Conservation (phyloP, 2,113 vertebrate species). For the Sardina pilchardus region DNA sequence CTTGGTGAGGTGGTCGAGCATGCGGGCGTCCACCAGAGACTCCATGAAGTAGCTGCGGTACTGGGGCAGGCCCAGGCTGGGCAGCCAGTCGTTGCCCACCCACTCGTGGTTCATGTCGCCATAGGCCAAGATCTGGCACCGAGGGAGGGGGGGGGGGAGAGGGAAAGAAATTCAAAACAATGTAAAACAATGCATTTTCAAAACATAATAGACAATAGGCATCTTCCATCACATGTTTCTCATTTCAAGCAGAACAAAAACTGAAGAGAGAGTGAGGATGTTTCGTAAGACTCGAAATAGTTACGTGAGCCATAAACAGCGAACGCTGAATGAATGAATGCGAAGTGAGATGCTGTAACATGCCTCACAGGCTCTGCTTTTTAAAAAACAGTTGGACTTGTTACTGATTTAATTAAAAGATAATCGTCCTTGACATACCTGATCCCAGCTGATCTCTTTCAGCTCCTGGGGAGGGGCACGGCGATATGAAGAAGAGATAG, state of each 20-base stretch:
- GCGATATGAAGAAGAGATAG: conserved; percentile 48
- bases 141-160: conserved; percentile 34
- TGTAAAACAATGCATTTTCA: neutral
- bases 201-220: neutral
- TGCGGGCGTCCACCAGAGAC: conserved; percentile 90
- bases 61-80: conserved; percentile 88
- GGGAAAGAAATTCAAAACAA: neutral
- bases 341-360: neutral
- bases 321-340: neutral
- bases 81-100: conserved; percentile 94
- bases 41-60: conserved; percentile 97
- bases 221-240: neutral
- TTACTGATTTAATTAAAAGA: conserved; percentile 11
- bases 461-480: conserved; percentile 74
- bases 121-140: conserved; percentile 84
- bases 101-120: conserved; percentile 94
- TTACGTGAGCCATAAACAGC: too few species aligned
- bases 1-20: conserved; percentile 93
- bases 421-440: conserved; percentile 70
- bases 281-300: neutral
- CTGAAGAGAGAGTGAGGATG: neutral
- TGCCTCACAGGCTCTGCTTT: neutral
- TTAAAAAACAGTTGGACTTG: neutral
- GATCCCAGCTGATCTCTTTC: conserved; percentile 93
- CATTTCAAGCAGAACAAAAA: neutral